Evolutionary conservation across 2,797 vertebrate genomes (phyloP).

Genomic region (Myotis daubentonii): DNA sequence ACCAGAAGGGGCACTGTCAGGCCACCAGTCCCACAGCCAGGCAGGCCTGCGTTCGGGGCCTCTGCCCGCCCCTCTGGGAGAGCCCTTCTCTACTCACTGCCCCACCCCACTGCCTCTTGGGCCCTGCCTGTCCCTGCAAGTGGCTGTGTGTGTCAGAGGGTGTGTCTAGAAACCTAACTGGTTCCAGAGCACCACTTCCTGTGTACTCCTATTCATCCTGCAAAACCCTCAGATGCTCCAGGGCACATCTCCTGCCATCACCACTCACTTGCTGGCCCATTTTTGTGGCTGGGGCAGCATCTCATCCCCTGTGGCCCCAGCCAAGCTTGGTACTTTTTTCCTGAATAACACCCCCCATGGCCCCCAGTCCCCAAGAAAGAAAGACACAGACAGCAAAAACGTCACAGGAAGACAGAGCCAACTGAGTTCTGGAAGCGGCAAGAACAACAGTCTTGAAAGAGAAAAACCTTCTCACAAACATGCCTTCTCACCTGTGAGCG

Average conservation of each 20-base stretch:
- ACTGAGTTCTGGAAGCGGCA: neutral
- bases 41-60: neutral
- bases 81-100: neutral
- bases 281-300: neutral
- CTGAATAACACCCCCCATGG: accelerated
- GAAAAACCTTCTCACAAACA: neutral
- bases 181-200: neutral
- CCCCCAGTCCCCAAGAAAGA: neutral
- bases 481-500: neutral
- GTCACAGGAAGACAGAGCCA: neutral
- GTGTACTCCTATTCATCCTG: too few species aligned
- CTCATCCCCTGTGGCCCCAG: neutral
- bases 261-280: too few species aligned
- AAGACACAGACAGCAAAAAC: neutral
- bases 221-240: neutral
- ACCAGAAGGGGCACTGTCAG: neutral
- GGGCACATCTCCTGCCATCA: neutral
- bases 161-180: neutral
- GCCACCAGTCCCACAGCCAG: neutral
- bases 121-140: neutral
- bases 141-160: neutral
- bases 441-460: neutral
- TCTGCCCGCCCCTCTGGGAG: neutral
- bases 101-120: neutral
- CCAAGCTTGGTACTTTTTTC: neutral